A percentile compares a stretch with the other conserved stretches of the same genome.
These are phyloP conservation scores for Apamea crenata DNA, from an alignment of 2,888 invertebrate genomes.

Conservation along the genomic window DNA sequence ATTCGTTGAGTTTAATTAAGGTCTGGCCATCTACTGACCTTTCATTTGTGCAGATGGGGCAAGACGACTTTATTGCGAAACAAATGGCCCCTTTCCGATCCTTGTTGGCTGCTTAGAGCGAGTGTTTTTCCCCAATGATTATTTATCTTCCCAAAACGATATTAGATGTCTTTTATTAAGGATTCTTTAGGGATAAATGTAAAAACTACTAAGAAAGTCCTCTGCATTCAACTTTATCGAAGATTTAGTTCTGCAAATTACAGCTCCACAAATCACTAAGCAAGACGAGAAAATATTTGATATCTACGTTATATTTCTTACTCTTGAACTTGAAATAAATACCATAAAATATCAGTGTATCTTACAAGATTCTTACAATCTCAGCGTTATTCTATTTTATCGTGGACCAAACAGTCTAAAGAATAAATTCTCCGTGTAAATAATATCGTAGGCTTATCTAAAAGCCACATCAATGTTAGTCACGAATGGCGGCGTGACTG, in stretches of 20 bases:
- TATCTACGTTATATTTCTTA: conserved; percentile 34
- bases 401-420: conserved; percentile 57
- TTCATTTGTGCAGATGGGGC: conserved; percentile 87
- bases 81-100: conserved; percentile 82
- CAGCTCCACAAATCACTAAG: conserved; percentile 32
- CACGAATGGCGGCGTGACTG: conserved; percentile 83
- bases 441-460: conserved; percentile 83
- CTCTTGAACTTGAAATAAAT: conserved; percentile 44
- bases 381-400: conserved; percentile 70
- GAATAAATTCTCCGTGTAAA: conserved; percentile 78
- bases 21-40: conserved; percentile 82
- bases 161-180: conserved; percentile 50
- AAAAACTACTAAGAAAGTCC: conserved; percentile 8
- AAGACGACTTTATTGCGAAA: conserved; percentile 85
- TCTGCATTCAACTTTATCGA: background rate
- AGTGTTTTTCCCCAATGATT: conserved; percentile 65
- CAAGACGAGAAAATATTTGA: conserved; percentile 25
- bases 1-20: conserved; percentile 87
- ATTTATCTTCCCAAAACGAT: conserved; percentile 62
- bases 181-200: conserved; percentile 19
- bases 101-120: conserved; percentile 77
- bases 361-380: conserved; percentile 68
- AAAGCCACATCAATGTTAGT: conserved; percentile 82
- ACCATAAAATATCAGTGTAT: conserved; percentile 55
- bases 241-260: conserved; percentile 1